Percentiles rank a stretch among this genome's conserved stretches.
These are phyloP conservation scores for Mesocricetus auratus DNA, from an alignment of 2,113 vertebrate species.

Conservation along the genomic window DNA sequence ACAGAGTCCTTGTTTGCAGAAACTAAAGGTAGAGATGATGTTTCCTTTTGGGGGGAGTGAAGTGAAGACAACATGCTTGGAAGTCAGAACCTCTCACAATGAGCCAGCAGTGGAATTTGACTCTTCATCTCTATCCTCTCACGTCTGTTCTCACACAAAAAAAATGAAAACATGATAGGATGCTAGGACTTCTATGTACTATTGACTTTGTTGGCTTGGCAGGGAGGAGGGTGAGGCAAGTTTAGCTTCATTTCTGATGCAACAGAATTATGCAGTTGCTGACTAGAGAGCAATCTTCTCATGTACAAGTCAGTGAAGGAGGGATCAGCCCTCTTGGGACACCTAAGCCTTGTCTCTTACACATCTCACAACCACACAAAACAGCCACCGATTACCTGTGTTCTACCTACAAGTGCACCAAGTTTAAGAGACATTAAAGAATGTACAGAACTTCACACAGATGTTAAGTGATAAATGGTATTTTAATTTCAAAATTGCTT, in stretches of 20 bases:
- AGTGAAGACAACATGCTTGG: neutral
- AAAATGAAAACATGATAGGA: neutral
- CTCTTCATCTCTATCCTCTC: neutral
- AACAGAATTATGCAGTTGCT: neutral
- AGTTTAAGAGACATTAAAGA: neutral
- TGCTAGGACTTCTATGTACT: neutral
- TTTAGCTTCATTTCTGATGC: neutral
- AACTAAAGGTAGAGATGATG: neutral
- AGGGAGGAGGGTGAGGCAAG: neutral
- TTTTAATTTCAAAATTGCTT: constrained; percentile 65
- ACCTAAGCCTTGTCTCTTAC: neutral
- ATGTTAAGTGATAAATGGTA: constrained; percentile 16
- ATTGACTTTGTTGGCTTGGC: neutral
- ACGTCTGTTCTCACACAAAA: neutral
- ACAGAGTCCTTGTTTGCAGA: neutral
- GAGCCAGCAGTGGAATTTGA: neutral
- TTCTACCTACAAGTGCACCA: constrained; percentile 7
- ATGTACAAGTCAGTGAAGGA: neutral
- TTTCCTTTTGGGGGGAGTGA: neutral
- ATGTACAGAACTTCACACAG: constrained; percentile 32
- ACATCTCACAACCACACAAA: neutral
- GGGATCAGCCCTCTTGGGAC: neutral
- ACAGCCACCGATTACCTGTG: neutral
- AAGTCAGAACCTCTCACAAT: neutral
- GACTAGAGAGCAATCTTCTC: neutral